These are phyloP conservation scores for Numenius phaeopus DNA, from an alignment of 2,797 vertebrate species.

Conservation along the genomic window DNA sequence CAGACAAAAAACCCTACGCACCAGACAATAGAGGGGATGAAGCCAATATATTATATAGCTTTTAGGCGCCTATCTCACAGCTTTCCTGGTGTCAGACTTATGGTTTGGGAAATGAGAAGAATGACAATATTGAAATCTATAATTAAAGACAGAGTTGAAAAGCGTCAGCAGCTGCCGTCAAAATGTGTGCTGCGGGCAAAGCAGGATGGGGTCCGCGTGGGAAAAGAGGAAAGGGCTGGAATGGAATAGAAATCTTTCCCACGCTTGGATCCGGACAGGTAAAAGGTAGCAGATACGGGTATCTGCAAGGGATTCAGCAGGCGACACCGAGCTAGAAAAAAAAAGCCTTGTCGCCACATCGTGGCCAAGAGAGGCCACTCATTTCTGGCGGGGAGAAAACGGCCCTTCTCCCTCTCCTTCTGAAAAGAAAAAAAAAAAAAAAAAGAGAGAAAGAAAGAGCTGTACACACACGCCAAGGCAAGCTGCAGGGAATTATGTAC, in stretches of 20 bases:
- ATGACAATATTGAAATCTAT: background rate
- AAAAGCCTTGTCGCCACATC: constrained; percentile 2
- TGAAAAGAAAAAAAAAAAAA: background rate
- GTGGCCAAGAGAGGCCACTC: background rate
- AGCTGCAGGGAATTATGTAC: accelerated
- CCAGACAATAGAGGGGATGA: constrained; percentile 19
- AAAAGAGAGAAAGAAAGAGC: background rate
- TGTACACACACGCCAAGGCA: accelerated
- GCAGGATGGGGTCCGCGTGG: background rate
- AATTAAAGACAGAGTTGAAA: constrained; percentile 47
- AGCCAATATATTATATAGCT: background rate
- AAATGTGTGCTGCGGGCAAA: accelerated
- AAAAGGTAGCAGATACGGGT: accelerated
- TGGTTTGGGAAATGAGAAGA: background rate
- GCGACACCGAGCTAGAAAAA: background rate
- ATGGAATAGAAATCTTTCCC: background rate
- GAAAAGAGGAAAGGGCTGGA: background rate
- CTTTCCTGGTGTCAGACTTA: background rate
- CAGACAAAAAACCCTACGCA: accelerated
- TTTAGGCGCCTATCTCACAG: constrained; percentile 2
- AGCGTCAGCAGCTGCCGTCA: background rate
- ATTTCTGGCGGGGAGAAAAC: accelerated
- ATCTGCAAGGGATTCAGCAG: background rate
- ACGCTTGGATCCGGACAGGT: background rate
- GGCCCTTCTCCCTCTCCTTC: too few species aligned